Evolutionary conservation across 2,113 vertebrate genomes (phyloP).

Genomic region (Oncorhynchus masou): DNA sequence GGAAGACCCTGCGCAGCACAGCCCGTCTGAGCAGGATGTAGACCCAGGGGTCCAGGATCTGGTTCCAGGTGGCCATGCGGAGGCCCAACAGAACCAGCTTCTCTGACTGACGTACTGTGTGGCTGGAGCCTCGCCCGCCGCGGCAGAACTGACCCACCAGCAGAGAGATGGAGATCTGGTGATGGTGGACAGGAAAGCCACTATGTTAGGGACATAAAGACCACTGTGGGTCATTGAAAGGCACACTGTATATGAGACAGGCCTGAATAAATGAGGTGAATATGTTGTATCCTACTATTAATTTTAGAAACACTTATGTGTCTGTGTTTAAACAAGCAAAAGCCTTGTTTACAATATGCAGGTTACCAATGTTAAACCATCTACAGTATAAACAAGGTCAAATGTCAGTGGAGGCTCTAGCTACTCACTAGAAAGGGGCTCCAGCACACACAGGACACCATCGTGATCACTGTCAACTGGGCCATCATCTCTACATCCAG

Average conservation of each 20-base stretch:
- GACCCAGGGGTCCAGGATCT: conserved; percentile 87
- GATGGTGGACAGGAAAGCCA: no score
- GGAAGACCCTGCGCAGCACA: conserved; percentile 73
- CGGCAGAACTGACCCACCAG: conserved; percentile 46
- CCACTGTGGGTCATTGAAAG: no score
- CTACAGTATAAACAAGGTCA: no score
- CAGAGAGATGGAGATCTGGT: conserved; percentile 54
- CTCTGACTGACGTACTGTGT: conserved; percentile 25
- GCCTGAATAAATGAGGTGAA: no score
- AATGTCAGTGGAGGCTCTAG: no score
- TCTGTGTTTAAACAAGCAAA: no score
- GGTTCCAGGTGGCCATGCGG: conserved; percentile 83
- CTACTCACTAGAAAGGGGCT: conserved; percentile 80
- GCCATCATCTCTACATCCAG: conserved; percentile 84
- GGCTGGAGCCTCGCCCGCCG: background rate
- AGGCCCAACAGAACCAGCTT: conserved; percentile 71
- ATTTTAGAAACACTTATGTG: no score
- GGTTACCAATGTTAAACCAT: no score
- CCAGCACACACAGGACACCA: conserved; percentile 85
- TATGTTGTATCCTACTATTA: no score
- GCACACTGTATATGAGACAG: no score
- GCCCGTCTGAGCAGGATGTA: conserved; percentile 84
- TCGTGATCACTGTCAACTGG: conserved; percentile 80
- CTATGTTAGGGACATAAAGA: no score
- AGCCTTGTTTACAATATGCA: no score